Base-by-base conservation (phyloP, 2,113 vertebrate genomes). In the Anarrhichthys ocellatus region DNA sequence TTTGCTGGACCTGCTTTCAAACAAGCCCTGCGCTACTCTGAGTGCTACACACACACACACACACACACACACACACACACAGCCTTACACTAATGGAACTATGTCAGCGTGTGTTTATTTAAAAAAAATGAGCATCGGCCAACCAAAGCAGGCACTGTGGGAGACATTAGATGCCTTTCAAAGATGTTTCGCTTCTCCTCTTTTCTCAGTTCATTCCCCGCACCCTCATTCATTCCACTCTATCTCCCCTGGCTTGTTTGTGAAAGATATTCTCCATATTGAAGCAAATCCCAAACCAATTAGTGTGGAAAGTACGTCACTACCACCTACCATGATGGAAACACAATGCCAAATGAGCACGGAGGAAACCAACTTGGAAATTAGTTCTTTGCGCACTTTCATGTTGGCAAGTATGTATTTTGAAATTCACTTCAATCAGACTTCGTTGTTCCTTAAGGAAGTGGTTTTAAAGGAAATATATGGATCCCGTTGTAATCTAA, bases 221-320 rank as follows among this genome's bases (percentile, higher is more conserved):
- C 29, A 13, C 38, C 38, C 11, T 69, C 10, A 5, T 81, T 64
- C 68, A 81, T 34, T 61, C 80, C 72, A 29, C 73, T 13, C 36
- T 13, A 7, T 73, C 76, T 83, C 67, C 73, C 3, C 52, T 38
- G 15, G 46, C 1, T 17, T 63, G 38, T 48, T 46, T 83, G 80
- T 76, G 78, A 73, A 64, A 82, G 48, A 32, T 64, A 78, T 89
- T 80, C 79, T 24, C 68, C 32, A 22, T 42, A 44, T 38, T 68
- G 52, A 80, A 78, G 62, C 42, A 59, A 76, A 81, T 86, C 72
- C 80, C 64, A 76, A 76, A 86, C 50, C 63, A 86, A 78, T 89
- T 64, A 80, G 38, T 65, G 63, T 22, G n/a, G n/a, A 52, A 67
- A 52, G 29, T 67, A 75, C 27, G 4, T 85, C 78, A 77, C 63